Base-by-base conservation (phyloP, 1,140 invertebrate species). In the Aplysia californica region DNA sequence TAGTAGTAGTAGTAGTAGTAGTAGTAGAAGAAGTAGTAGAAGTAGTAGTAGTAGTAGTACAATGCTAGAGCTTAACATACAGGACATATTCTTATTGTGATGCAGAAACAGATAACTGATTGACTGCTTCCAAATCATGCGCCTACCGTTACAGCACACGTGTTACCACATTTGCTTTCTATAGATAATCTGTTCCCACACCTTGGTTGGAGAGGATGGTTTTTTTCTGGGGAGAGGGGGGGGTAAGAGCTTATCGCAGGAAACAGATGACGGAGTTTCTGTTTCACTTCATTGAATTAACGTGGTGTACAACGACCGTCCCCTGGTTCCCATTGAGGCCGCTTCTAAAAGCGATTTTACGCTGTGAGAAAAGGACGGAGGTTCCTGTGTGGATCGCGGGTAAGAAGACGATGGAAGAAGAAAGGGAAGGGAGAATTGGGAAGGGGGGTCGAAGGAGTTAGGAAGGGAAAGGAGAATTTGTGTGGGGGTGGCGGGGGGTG, bases 1-100 rank as follows among this genome's bases (percentile, higher is more conserved):
- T 61, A 61, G 59, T 61, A 61, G 59, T 61, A 61, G 59, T 61
- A 61, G 59, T 61, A 61, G 59, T 61, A 61, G 59, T 61, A 61
- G 59, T 61, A 61, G 59, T 61, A 61, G 59, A 20, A 61, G 59
- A 20, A 20, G 59, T 61, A 20, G 59, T 61, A 20, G 59, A 20
- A 20, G 59, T 61, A 20, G 59, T 61, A 61, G 59, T 61, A 61
- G 59, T 61, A 61, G 59, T 20, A 61, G 15, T 29, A 15, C 6
- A 18, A 29, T 10, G 10, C 29, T 10, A 61, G 59, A 20, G 15
- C 10, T 15, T 26, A 15, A 29, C 15, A 26, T 61, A 61, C 59
- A 50, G 44, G 15, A 50, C 44, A n/a, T 50, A 50, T 15, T 15
- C n/a, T 15, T 50, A 50, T 50, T n/a, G n/a, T n/a, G 44, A n/a